Conservation (phyloP, 2,888 invertebrate genomes). For the Polyommatus icarus region DNA sequence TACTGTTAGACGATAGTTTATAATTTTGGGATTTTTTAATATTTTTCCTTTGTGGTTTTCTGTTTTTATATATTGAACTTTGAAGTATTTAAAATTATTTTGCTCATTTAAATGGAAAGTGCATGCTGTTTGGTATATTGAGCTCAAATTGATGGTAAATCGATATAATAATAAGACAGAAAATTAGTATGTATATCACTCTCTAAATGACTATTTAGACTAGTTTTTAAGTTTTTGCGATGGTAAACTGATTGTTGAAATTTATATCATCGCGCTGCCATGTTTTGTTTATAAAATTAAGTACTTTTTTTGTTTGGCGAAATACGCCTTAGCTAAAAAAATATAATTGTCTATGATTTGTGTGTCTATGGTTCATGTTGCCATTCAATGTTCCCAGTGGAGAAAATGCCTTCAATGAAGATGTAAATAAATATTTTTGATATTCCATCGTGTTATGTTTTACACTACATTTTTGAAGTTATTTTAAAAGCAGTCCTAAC, state of each 20-base stretch:
- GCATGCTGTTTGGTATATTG: background rate
- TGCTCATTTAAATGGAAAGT: background rate
- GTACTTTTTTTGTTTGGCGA: background rate
- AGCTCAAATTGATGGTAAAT: background rate
- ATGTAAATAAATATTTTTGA: constrained; percentile 32
- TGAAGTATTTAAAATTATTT: background rate
- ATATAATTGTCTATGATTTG: background rate
- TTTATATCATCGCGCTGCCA: background rate
- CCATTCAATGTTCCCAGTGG: background rate
- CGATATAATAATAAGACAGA: background rate
- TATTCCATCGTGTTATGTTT: constrained; percentile 18
- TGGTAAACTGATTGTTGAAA: background rate
- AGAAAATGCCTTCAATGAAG: constrained; percentile 37
- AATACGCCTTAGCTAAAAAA: background rate
- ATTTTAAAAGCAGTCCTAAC: too few relatives aligned
- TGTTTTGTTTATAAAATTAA: background rate
- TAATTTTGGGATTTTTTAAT: background rate
- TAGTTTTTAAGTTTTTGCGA: background rate
- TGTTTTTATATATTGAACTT: too few relatives aligned
- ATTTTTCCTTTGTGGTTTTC: background rate
- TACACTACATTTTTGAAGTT: background rate
- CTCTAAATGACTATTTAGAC: background rate
- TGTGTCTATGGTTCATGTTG: background rate
- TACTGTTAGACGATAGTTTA: background rate
- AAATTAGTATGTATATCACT: background rate